Base-by-base conservation (phyloP, 2,797 vertebrate species). In the Poliocrania exsul region DNA sequence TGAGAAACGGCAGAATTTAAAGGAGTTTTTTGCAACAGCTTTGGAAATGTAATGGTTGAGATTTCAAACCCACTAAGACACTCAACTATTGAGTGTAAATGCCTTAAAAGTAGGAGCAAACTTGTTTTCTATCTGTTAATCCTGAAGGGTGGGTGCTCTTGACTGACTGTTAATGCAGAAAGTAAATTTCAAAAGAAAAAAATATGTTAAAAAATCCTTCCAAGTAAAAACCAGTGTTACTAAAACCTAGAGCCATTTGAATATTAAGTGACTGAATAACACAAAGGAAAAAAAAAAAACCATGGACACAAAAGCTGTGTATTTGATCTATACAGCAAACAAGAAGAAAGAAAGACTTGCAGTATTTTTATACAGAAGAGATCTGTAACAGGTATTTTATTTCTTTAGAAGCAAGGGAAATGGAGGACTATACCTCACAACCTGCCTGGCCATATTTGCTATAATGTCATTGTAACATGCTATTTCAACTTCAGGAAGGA, bases 61-160 rank as follows among this genome's bases (percentile, higher is more conserved):
- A 80, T 93, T 97, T 89, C 94, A 88, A 95, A 92, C 97, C 97
- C 95, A 95, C 97, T 88, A 85, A 97, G 95, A 97, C 93, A 97
- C 97, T 98, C 97, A 96, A 84, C 87, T 86, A 94, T 84, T 70
- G 97, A 98, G 97, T 98, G 95, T 96, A 97, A 97, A 97, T 98
- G 98, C 98, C 98, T 98, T 98, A 98, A 98, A 98, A 96, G 94
- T 91, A 96, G 90, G 97, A 98, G 92, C 28, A 78, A 97, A 97
- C 96, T 97, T 92, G 95, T 98, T 97, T 97, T 97, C 88, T 97
- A 86, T 97, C 88, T 97, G 89, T 97, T 97, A 96, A 93, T 96
- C 88, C 95, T 96, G 90, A 97, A 95, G 89, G 91, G 96, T 96
- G 96, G 95, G 94, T 93, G 71, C 78, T 95, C 91, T 97, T 97